phyloP scores from a whole-genome alignment of 2,888 invertebrate genomes.

The Hecatera dysodea region DNA sequence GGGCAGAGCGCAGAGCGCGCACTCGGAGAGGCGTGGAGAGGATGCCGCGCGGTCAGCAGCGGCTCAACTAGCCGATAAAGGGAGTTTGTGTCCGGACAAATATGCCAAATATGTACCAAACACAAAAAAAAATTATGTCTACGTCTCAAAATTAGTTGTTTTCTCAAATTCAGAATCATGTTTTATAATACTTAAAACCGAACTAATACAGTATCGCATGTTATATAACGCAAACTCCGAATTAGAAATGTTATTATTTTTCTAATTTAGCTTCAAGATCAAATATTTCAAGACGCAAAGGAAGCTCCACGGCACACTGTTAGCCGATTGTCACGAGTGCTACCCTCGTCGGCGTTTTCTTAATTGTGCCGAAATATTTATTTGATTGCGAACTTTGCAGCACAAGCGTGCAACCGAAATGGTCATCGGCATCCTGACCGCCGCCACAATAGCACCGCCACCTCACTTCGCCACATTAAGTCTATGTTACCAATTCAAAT shows the following conservation, averaged over 20 bases:
- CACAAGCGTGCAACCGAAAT: constrained; percentile 89
- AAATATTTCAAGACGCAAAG: constrained; percentile 60
- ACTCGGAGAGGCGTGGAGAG: constrained; percentile 81
- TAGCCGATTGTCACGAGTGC: constrained; percentile 88
- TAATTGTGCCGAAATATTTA: constrained; percentile 91
- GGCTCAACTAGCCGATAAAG: constrained; percentile 17
- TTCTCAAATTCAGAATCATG: fast-evolving
- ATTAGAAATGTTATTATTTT: constrained; percentile 1
- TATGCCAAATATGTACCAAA: not conserved
- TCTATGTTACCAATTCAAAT: constrained; percentile 77
- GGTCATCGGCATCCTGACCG: constrained; percentile 88
- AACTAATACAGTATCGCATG: not conserved
- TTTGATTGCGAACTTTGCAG: constrained; percentile 90
- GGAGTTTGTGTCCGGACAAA: not conserved
- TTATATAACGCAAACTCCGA: not conserved
- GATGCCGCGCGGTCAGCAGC: constrained; percentile 45
- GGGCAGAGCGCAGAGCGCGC: constrained; percentile 86
- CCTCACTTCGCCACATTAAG: constrained; percentile 70
- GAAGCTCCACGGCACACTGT: constrained; percentile 79
- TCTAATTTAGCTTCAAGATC: constrained; percentile 26
- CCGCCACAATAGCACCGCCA: constrained; percentile 83
- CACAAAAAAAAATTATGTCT: not conserved
- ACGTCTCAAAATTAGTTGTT: not conserved
- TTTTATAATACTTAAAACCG: not conserved
- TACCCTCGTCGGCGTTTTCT: constrained; percentile 90